These are phyloP conservation scores for Pipistrellus nathusii DNA, from an alignment of 2,797 vertebrate species.

Conservation along the genomic window DNA sequence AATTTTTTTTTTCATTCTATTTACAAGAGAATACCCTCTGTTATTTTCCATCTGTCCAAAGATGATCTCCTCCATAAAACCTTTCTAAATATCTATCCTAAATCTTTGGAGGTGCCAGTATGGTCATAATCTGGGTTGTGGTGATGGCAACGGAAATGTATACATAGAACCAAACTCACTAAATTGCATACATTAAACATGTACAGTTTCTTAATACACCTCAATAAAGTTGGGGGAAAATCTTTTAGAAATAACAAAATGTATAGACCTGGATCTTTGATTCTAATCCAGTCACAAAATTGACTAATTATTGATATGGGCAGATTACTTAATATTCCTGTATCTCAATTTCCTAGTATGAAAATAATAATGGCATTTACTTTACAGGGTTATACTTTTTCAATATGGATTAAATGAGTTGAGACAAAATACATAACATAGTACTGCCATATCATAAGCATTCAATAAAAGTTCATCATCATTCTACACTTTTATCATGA, in stretches of 20 bases:
- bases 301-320: neutral
- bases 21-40: neutral
- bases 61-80: neutral
- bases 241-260: neutral
- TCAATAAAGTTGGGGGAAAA: neutral
- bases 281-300: neutral
- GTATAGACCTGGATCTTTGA: neutral
- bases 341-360: constrained; percentile 8
- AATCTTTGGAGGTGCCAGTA: neutral
- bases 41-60: constrained; percentile 25
- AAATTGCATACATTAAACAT: neutral
- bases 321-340: neutral
- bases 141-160: neutral
- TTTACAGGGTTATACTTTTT: neutral
- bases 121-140: neutral
- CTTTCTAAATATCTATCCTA: neutral
- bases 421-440: constrained; percentile 28
- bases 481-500: constrained; percentile 1
- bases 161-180: neutral
- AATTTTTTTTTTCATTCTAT: neutral
- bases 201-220: neutral
- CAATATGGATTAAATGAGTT: neutral
- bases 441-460: neutral
- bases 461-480: constrained; percentile 20
- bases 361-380: constrained; percentile 34